phyloP scores from a whole-genome alignment of 2,797 vertebrate genomes.

The Neomorphus geoffroyi region DNA sequence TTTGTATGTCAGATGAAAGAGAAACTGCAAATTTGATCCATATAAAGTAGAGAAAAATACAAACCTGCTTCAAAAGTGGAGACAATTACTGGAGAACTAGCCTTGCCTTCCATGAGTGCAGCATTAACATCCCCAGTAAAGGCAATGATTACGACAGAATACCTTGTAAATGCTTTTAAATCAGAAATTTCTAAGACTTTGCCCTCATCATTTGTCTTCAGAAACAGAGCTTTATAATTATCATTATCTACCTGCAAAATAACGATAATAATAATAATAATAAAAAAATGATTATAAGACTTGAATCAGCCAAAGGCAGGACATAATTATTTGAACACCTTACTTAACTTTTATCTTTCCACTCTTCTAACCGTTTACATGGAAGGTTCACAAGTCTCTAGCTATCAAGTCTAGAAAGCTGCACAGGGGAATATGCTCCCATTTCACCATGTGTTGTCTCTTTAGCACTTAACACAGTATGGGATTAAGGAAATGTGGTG shows the following conservation, averaged over 20 bases:
- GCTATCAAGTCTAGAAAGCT: neutral
- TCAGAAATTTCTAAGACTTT: slow-evolving; percentile 83
- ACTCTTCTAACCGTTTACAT: neutral
- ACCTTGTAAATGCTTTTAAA: slow-evolving; percentile 89
- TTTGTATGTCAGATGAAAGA: neutral
- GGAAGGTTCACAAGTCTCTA: neutral
- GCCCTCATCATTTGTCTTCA: slow-evolving; percentile 81
- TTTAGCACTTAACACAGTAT: fast-evolving
- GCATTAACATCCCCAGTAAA: slow-evolving; percentile 85
- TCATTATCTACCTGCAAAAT: slow-evolving; percentile 82
- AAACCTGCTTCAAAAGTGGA: slow-evolving; percentile 91
- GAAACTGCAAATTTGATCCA: neutral
- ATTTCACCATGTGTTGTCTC: neutral
- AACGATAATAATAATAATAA: neutral
- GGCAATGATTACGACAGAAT: slow-evolving; percentile 86
- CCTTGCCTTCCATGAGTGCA: slow-evolving; percentile 84
- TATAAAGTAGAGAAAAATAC: slow-evolving; percentile 8
- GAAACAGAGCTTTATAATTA: slow-evolving; percentile 79
- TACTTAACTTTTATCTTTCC: neutral
- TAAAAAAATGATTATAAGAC: neutral
- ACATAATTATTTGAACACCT: neutral
- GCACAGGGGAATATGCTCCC: neutral
- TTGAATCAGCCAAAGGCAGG: neutral
- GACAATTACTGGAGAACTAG: slow-evolving; percentile 78
- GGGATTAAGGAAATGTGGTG: neutral